Conservation (phyloP, 2,797 vertebrate species). For the Microchirus variegatus region DNA sequence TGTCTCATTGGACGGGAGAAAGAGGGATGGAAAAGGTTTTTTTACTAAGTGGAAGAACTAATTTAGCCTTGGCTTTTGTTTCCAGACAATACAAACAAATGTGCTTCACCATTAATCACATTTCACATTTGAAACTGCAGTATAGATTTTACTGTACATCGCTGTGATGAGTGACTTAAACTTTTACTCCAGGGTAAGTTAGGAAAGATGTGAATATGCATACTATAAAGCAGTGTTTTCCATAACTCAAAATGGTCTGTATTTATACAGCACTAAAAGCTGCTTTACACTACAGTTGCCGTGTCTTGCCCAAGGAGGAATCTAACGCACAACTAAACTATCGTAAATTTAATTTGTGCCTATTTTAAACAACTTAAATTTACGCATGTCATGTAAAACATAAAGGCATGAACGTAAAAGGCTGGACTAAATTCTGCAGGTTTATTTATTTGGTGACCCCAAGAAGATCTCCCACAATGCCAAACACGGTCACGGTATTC, state of each 20-base stretch:
- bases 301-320: too few species aligned
- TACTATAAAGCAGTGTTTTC: too few species aligned
- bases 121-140: slow-evolving; percentile 52
- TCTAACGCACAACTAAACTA: too few species aligned
- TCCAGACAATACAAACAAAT: slow-evolving; percentile 49
- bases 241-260: too few species aligned
- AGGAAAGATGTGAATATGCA: slow-evolving; percentile 30
- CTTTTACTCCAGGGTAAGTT: slow-evolving; percentile 24
- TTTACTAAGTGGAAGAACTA: slow-evolving; percentile 55
- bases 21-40: slow-evolving; percentile 56
- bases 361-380: too few species aligned
- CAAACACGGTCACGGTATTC: neutral
- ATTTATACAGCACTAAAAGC: too few species aligned
- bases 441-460: neutral
- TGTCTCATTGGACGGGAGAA: slow-evolving; percentile 61
- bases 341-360: too few species aligned
- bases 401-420: too few species aligned
- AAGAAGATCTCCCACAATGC: neutral
- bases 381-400: too few species aligned
- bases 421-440: too few species aligned
- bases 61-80: slow-evolving; percentile 56
- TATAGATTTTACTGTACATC: neutral
- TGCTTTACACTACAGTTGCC: too few species aligned
- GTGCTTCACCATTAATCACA: slow-evolving; percentile 31
- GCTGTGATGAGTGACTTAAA: slow-evolving; percentile 6